A percentile compares a stretch with the other conserved stretches of the same genome.
phyloP scores from a whole-genome alignment of 2,797 vertebrate species.

The Paguma larvata region DNA sequence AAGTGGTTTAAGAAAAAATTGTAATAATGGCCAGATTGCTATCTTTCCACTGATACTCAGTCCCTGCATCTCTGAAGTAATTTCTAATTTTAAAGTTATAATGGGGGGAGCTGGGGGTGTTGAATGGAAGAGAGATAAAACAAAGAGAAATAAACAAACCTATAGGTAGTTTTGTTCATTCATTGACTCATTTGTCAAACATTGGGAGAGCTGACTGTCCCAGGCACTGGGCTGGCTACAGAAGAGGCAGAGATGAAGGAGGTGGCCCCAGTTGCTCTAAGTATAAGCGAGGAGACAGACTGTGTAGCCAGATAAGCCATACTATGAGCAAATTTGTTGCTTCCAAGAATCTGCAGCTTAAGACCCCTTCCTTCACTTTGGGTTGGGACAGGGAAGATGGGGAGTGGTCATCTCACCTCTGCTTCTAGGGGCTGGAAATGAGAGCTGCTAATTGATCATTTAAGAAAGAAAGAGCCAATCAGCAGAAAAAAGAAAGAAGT shows the following conservation, averaged over 20 bases:
- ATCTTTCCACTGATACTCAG: constrained; percentile 52
- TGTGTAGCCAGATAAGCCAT: neutral
- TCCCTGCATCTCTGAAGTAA: constrained; percentile 70
- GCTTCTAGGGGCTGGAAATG: neutral
- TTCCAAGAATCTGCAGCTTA: neutral
- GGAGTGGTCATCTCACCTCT: neutral
- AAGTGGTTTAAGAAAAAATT: constrained; percentile 69
- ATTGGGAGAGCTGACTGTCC: neutral
- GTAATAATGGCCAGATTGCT: constrained; percentile 54
- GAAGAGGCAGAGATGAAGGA: neutral
- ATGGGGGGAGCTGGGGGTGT: neutral
- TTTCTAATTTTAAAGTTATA: constrained; percentile 66
- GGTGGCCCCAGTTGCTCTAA: neutral
- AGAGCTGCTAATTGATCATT: neutral
- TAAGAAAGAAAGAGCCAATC: neutral
- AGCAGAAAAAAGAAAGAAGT: neutral
- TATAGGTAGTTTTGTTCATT: neutral
- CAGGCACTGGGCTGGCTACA: neutral
- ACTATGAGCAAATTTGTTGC: neutral
- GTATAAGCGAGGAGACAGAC: neutral
- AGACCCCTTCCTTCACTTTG: neutral
- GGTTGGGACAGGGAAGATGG: neutral
- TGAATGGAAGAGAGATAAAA: constrained; percentile 62
- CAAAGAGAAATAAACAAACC: constrained; percentile 21
- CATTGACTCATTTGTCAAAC: neutral